A percentile compares a stretch with the other conserved stretches of the same genome.
These are phyloP conservation scores for Stomorhina lunata DNA, from an alignment of 2,888 invertebrate species.

Conservation along the genomic window DNA sequence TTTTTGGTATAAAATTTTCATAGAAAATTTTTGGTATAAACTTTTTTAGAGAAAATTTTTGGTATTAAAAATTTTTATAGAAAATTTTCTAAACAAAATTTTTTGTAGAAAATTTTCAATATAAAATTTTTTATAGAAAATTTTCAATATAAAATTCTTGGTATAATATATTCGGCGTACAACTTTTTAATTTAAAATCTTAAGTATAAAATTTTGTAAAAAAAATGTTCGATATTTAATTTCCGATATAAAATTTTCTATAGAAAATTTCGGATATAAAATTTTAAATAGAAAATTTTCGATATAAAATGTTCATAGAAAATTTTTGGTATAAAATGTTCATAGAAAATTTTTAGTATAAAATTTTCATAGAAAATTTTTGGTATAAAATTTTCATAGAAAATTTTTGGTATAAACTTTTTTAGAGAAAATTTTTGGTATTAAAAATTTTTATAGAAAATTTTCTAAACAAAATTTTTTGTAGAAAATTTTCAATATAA, in stretches of 20 bases:
- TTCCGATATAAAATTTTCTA: neutral
- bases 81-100: too few relatives aligned
- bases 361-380: neutral
- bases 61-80: too few relatives aligned
- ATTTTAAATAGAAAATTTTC: neutral
- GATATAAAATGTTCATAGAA: too few relatives aligned
- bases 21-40: neutral
- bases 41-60: neutral
- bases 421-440: neutral
- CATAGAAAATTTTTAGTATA: neutral
- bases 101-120: neutral
- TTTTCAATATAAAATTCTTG: too few relatives aligned
- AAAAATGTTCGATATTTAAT: too few relatives aligned
- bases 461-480: neutral
- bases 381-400: neutral
- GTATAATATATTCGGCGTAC: too few relatives aligned
- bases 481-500: neutral
- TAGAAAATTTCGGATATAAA: neutral
- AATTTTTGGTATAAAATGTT: neutral
- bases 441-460: neutral
- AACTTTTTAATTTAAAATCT: neutral
- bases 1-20: too few relatives aligned
- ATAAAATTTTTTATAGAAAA: neutral
- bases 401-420: neutral
- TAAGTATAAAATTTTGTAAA: neutral